These are phyloP conservation scores for Pantelozetes paolii DNA, from an alignment of 2,888 invertebrate species.

Conservation along the genomic window DNA sequence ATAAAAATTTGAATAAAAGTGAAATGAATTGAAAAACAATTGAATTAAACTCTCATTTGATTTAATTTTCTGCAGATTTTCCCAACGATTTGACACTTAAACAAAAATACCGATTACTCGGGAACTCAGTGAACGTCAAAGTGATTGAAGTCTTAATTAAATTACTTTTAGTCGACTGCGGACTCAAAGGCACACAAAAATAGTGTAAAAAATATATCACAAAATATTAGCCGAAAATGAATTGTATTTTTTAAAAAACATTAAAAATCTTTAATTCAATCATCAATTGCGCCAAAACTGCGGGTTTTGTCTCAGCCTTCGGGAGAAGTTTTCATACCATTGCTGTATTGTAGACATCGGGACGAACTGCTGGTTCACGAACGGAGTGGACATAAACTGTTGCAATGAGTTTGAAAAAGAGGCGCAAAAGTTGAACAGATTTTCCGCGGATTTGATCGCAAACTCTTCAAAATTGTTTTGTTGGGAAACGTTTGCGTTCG, in stretches of 20 bases:
- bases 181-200: background rate
- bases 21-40: too few species aligned
- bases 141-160: constrained; percentile 72
- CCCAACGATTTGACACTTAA: constrained; percentile 62
- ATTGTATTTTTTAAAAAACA: background rate
- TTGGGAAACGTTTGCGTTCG: constrained; percentile 52
- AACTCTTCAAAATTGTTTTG: constrained; percentile 57
- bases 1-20: too few species aligned
- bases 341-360: constrained; percentile 80
- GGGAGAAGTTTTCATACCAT: constrained; percentile 90
- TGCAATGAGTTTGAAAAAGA: constrained; percentile 78
- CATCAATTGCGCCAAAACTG: constrained; percentile 73
- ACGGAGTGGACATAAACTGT: constrained; percentile 54
- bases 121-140: constrained; percentile 82
- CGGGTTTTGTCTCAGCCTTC: constrained; percentile 81
- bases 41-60: background rate
- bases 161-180: constrained; percentile 55
- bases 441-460: constrained; percentile 83
- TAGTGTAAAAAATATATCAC: constrained; percentile 15
- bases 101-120: constrained; percentile 73
- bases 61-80: constrained; percentile 55
- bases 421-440: constrained; percentile 83
- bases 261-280: background rate
- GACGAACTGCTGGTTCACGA: constrained; percentile 74
- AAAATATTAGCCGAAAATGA: background rate